Base-by-base conservation (phyloP, 2,888 invertebrate genomes). In the Electrophaes corylata region DNA sequence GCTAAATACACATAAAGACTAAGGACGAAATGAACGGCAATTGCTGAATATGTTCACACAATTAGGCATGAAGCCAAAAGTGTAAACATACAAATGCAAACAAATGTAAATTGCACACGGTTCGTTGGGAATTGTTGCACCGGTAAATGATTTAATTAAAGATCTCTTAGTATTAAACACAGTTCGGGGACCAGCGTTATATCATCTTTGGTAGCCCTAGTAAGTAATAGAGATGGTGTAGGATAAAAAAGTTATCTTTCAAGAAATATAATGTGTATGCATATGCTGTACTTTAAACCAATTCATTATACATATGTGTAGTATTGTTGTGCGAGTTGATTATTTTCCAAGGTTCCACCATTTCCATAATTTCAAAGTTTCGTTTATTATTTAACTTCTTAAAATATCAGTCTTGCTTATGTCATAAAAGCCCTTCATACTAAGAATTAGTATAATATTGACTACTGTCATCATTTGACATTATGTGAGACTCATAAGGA, bases 1-100 rank as follows among this genome's bases (percentile, higher is more conserved):
- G 12, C 0, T 33, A 35, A 12, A 12, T 14, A n/a, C 12, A 14
- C 6, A 26, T n/a, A n/a, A 37, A 44, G 26, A 5, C 35, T 8
- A 37, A 33, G 20, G 5, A 20, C 6, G 26, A 37, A 45, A 50
- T 44, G 33, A 40, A 37, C 49, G 19, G 39, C 33, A 49, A 44
- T 49, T 53, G 49, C 45, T 53, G 39, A 58, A 49, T 46, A 50
- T 37, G 29, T 50, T 50, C 1, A 33, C 49, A 35, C 45, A 10
- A 49, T 49, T 37, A 37, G 53, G 49, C 58, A 45, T n/a, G 8
- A 6, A 43, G 57, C 57, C 53, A 58, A 58, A 26, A 40, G n/a
- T 43, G 45, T 44, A 5, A 26, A 47, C 8, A 20, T 10, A 45
- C 4, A n/a, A 39, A 18, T 39, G n/a, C 3, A n/a, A n/a, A 31